Evolutionary conservation across 2,797 vertebrate species (phyloP), one percentile per base, ranked within the genome.

Genomic region (Poliocrania exsul): DNA sequence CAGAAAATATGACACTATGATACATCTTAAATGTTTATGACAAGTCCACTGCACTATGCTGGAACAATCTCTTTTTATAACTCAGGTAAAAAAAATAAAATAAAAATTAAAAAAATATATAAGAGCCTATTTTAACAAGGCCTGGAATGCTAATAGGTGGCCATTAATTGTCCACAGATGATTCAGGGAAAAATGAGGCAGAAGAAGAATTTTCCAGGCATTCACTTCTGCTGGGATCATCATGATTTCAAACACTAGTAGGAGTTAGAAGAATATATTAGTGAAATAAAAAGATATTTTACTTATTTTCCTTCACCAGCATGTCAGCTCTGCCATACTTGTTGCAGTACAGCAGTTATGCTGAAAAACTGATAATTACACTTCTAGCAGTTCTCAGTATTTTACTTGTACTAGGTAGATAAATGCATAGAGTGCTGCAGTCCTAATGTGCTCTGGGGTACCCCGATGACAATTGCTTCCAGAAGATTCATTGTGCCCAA

Each of bases 21-120:
- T 67, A 87, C 46, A 69, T 72, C 81, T 95, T 89, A 89, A 93
- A 86, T 69, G 65, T 71, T 94, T 88, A 89, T 81, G 93, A 96
- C 78, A 95, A 93, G 65, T 87, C 75, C 69, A 71, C 62, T 1
- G 4, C 25, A 67, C 42, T 81, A 37, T 74, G 35, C 35, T 77
- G 60, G 66, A 92, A 74, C 6, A 11, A 31, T 31, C 16, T 57
- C 66, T 47, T 82, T 74, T 67, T 67, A 72, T 37, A 88, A 70
- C 28, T 73, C 51, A 33, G 37, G 35, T 61, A 0, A 71, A 62
- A 84, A 84, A 73, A 81, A 54, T n/a, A 69, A 86, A 54, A 38
- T 38, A 38, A 38, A 38, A 38, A 13, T 38, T 38, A 38, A 38
- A 38, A 13, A 38, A 13, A 38, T 38, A 38, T 38, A 38, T 38